Base-by-base conservation (phyloP, 2,797 vertebrate genomes). In the Spea hammondii region DNA sequence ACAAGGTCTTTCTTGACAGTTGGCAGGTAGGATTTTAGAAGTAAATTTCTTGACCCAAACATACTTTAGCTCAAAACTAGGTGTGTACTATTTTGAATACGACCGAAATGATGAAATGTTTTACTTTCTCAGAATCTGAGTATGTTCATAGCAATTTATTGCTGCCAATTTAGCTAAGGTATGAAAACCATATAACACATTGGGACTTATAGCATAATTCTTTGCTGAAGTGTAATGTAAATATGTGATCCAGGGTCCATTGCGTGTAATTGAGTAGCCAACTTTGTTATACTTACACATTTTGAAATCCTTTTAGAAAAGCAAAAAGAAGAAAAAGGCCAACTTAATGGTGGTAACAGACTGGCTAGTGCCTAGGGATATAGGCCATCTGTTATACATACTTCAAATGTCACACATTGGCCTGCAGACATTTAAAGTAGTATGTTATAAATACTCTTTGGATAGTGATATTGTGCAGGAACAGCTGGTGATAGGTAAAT, bases 381-480 rank as follows among this genome's bases (percentile, higher is more conserved):
- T 62, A 57, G 70, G 55, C 79, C 79, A 82, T 82, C 79, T 82
- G 79, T 74, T 82, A 77, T 70, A 72, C 75, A 74, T 67, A 82
- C 75, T 82, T 82, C 79, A 82, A 74, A 70, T 78, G 75, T 82
- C 79, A 82, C 75, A 78, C 69, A 67, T 64, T 77, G 75, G 75
- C 79, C 79, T 82, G 70, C 65, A 74, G 79, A 82, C 79, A 82
- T 82, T 82, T 82, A 77, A 73, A 77, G 75, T 77, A 82, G 70
- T 82, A 74, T 55, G 74, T 82, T 82, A 77, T 82, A 82, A 77
- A 77, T 82, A 82, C 70, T 77, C 75, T 82, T 82, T 82, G 75
- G 79, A 77, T 81, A 82, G 75, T 82, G 75, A 78, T 77, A 77
- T 77, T 77, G 54, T 44, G 57, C 50, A 82, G 57, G 75, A 82